A percentile compares a stretch with the other conserved stretches of the same genome.
Conservation (phyloP, 2,888 invertebrate genomes). For the Hirudinaria manillensis region DNA sequence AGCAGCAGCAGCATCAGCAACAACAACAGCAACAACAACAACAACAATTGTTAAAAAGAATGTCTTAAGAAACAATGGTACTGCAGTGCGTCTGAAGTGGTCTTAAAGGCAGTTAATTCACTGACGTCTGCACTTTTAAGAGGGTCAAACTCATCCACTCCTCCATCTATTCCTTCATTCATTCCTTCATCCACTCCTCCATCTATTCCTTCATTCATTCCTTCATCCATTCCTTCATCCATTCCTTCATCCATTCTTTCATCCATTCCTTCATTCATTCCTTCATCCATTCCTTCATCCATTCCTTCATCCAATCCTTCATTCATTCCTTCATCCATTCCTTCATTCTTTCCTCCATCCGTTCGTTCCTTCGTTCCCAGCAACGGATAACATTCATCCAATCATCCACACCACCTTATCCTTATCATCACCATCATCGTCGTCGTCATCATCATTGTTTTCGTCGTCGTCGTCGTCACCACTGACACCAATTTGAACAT, state of each 20-base stretch:
- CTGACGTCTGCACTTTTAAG: too few relatives aligned
- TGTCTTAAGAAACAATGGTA: too few relatives aligned
- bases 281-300: not conserved
- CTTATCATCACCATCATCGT: not conserved
- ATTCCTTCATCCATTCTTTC: not conserved
- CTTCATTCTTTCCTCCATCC: not conserved
- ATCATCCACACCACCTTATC: not conserved
- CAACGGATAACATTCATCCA: not conserved
- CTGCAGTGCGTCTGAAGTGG: too few relatives aligned
- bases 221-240: not conserved
- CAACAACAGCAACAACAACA: too few relatives aligned
- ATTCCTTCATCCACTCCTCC: not conserved
- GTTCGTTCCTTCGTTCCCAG: not conserved
- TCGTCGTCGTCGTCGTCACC: constrained; percentile 16
- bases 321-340: not conserved
- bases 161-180: not conserved
- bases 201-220: not conserved
- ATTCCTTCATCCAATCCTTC: not conserved
- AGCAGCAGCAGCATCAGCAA: too few relatives aligned
- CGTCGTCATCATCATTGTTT: not conserved
- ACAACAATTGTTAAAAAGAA: too few relatives aligned
- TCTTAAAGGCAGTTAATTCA: too few relatives aligned
- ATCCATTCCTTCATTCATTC: not conserved
- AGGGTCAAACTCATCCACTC: not conserved
- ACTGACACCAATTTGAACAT: not conserved